Base-by-base conservation (phyloP, 1,140 invertebrate species). In the Papilio polytes region DNA sequence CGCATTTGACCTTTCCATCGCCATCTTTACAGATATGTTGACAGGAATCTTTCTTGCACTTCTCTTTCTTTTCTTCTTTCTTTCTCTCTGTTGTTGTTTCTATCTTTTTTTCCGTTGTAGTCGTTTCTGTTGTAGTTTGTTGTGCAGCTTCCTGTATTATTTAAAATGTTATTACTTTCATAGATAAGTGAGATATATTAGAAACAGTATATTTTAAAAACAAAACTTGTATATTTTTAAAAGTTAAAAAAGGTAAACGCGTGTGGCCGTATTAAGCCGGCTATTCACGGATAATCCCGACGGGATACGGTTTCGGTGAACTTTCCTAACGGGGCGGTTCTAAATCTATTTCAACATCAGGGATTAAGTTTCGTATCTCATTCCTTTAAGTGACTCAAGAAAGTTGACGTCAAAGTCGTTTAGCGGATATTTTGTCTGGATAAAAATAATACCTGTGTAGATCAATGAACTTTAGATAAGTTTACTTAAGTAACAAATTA, bases 31-130 rank as follows among this genome's bases (percentile, higher is more conserved):
- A 97, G 44, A 95, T 91, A 76, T 97, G 97, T 20, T 96, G 95
- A 92, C 97, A 97, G 3, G 97, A 97, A 83, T 97, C 96, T 83
- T 96, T 89, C 80, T 93, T 93, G 89, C 96, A 97, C 84, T 86
- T 90, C 78, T 92, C 87, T 81, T 87, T 88, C 12, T 82, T 85
- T 56, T 66, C 79, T 80, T 83, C 80, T 82, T 70, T 82, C 31
- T 87, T 89, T 66, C 83, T 87, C 80, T 85, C 80, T 80, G 86
- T 89, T 41, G 89, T 90, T 18, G 85, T 87, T 76, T 83, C 83
- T 36, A 86, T 79, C 74, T 74, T 80, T 48, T 81, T 85, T 76
- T 80, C 82, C 20, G 83, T 86, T 15, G 59, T 44, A 3, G 74
- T 74, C 12, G 78, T 80, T 56, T 80, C 74, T 4, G 82, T 84